Evolutionary conservation across 53 echinoderm and acorn worm genomes (phyloP).

Genomic region (Hippasteria phrygiana): DNA sequence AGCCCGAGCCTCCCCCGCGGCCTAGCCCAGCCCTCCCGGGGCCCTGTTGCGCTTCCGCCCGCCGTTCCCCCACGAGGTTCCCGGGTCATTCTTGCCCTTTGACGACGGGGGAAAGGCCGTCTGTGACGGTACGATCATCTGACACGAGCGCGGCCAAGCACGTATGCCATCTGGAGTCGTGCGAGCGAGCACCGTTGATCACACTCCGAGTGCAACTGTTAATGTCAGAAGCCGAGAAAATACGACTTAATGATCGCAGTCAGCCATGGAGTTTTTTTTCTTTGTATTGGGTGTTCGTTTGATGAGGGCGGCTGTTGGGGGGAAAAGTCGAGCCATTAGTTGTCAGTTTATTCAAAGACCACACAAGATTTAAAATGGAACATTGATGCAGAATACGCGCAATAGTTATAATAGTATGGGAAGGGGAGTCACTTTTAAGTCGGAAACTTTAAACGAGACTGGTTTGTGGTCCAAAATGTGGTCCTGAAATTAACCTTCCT

Average conservation of each 20-base stretch:
- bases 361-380: not conserved
- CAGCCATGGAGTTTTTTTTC: not conserved
- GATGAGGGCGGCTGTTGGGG: not conserved
- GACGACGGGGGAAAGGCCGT: constrained; percentile 26
- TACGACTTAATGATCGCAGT: not conserved
- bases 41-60: constrained; percentile 29
- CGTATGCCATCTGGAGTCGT: constrained; percentile 16
- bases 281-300: not conserved
- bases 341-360: not conserved
- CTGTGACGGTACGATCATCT: constrained; percentile 11
- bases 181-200: not conserved
- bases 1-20: constrained; percentile 7
- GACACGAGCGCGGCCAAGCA: constrained; percentile 13
- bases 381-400: no score
- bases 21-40: constrained; percentile 25
- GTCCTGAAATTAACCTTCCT: no score
- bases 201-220: constrained; percentile 1
- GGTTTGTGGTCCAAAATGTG: no score
- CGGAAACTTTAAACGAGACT: no score
- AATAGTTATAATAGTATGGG: no score
- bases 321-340: not conserved
- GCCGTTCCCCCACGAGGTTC: constrained; percentile 7
- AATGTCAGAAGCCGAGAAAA: not conserved
- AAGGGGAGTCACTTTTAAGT: no score
- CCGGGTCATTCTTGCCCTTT: constrained; percentile 44